Base-by-base conservation (phyloP, 1,140 invertebrate species). In the Anoplolepis gracilipes region DNA sequence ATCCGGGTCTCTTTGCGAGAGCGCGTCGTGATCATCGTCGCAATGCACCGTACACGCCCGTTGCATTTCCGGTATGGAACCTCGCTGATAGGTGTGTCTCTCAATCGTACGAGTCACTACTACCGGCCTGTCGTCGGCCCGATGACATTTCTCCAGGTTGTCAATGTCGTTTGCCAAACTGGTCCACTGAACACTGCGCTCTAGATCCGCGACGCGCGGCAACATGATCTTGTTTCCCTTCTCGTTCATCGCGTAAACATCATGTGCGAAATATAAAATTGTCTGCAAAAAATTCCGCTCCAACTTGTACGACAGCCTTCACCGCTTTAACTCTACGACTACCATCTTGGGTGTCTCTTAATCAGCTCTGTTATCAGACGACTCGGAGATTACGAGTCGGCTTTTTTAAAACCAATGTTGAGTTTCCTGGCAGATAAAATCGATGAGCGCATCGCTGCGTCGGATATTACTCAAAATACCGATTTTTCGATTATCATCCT, bases 41-140 rank as follows among this genome's bases (percentile, higher is more conserved):
- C 55, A 61, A 4, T 3, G 67, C 6, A 73, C 53, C 36, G 67
- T 73, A 53, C 67, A 78, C 4, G 93, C 91, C 59, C 90, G 91
- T 49, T 93, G 92, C 28, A 92, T 84, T 72, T 93, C 93, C 25
- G 93, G 92, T 90, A 93, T 92, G 25, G 93, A 93, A 22, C 75
- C 88, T 1, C 91, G 89, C 19, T 93, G 90, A n/a, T 64, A 85
- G n/a, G 89, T 84, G 77, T 91, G 90, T 13, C 84, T 86, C 62
- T 77, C 59, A 46, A 76, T 62, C 36, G 69, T 11, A 13, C 57
- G 62, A 2, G 16, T n/a, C 85, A n/a, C n/a, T n/a, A n/a, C n/a
- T n/a, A 86, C 65, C 61, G 86, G 82, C 39, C 25, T 36, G 16
- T 72, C 64, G 42, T 46, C 64, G 19, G 5, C 22, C 42, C 59